Conservation (phyloP, 2,113 vertebrate genomes). For the Sphyrna mokarran region DNA sequence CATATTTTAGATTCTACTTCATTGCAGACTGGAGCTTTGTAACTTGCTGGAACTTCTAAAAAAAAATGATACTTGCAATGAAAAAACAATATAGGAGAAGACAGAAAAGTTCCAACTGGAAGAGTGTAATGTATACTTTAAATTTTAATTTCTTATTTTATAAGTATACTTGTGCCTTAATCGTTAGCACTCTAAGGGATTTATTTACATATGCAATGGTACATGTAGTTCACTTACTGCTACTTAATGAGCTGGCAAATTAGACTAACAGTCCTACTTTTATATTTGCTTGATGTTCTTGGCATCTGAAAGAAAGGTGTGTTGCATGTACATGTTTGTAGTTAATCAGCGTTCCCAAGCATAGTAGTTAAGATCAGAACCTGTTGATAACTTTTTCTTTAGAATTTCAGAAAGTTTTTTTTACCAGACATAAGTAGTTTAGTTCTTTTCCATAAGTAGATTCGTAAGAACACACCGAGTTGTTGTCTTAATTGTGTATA, state of each 20-base stretch:
- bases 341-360: background rate
- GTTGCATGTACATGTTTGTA: constrained; percentile 18
- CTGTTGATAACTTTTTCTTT: background rate
- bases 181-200: background rate
- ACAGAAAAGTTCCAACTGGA: background rate
- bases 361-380: constrained; percentile 23
- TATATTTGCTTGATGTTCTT: constrained; percentile 26
- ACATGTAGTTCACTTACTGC: background rate
- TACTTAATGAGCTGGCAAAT: constrained; percentile 31
- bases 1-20: background rate
- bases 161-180: background rate
- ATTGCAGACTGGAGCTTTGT: background rate
- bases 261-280: constrained; percentile 6
- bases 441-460: background rate
- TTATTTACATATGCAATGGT: background rate
- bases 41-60: too few relatives aligned
- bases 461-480: background rate
- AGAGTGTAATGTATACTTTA: background rate
- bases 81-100: background rate
- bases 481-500: background rate
- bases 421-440: background rate
- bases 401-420: background rate
- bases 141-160: background rate
- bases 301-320: constrained; percentile 14
- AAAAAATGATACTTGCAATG: background rate